Percentiles rank a stretch among this genome's conserved stretches.
These are phyloP conservation scores for Pristis pectinata DNA, from an alignment of 2,797 vertebrate genomes.

Conservation along the genomic window DNA sequence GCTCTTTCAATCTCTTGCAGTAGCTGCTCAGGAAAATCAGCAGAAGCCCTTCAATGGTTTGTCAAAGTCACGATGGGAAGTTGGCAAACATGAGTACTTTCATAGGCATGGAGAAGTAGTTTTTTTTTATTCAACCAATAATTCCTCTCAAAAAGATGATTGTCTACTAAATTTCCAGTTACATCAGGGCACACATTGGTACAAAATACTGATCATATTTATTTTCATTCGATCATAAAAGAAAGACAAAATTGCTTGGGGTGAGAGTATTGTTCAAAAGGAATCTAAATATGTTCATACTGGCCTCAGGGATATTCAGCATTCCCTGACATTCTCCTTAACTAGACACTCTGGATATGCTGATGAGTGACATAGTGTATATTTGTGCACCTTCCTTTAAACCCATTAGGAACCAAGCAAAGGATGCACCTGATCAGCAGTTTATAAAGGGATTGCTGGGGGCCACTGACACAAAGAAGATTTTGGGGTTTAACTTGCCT, in stretches of 20 bases:
- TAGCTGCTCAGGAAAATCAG: background rate
- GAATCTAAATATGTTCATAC: background rate
- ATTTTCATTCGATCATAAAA: background rate
- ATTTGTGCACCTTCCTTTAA: background rate
- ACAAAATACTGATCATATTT: background rate
- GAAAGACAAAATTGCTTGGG: background rate
- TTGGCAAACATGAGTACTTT: slow-evolving; percentile 36
- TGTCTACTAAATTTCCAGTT: background rate
- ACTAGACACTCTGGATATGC: too few species aligned
- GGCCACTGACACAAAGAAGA: background rate
- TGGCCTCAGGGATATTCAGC: background rate
- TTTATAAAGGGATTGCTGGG: background rate
- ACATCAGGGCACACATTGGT: background rate
- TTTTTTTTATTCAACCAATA: slow-evolving; percentile 45
- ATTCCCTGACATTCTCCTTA: background rate
- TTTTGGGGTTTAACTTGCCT: background rate
- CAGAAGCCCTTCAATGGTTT: background rate
- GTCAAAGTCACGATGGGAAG: background rate
- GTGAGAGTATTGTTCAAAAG: background rate
- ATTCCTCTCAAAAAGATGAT: slow-evolving; percentile 48
- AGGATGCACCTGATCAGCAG: background rate
- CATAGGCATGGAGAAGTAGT: slow-evolving; percentile 56
- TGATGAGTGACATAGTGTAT: background rate
- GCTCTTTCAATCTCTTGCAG: background rate
- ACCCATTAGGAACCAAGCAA: background rate